These are phyloP conservation scores for Myiotriccus ornatus DNA, from an alignment of 2,797 vertebrate genomes.

Conservation along the genomic window DNA sequence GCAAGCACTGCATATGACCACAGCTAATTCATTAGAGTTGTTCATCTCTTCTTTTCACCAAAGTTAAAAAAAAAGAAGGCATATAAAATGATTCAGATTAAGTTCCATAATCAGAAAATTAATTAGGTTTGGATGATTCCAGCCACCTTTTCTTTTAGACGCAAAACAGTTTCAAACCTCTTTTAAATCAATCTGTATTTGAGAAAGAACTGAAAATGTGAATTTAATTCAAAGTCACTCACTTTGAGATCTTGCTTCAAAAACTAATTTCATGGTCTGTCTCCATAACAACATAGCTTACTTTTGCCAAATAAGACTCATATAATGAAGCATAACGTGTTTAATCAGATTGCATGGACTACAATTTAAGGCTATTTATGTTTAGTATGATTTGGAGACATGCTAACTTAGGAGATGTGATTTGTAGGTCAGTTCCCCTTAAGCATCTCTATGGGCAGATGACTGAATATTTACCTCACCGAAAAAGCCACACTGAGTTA, in stretches of 20 bases:
- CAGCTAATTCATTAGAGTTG: not conserved
- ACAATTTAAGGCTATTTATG: not conserved
- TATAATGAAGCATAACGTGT: not conserved
- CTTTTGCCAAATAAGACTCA: slow-evolving; percentile 12
- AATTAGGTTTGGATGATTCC: not conserved
- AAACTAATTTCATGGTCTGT: slow-evolving; percentile 25
- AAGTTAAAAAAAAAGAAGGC: not conserved
- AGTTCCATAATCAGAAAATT: not conserved
- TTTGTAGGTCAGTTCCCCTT: not conserved
- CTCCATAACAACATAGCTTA: not conserved
- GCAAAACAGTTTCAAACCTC: not conserved
- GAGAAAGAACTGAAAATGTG: not conserved
- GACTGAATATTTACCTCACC: not conserved
- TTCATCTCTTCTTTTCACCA: not conserved
- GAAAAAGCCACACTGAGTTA: not conserved
- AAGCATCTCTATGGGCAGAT: not conserved
- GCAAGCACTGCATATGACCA: not conserved
- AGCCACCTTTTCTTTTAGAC: not conserved
- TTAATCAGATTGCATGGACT: slow-evolving; percentile 8
- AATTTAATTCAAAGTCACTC: slow-evolving; percentile 10
- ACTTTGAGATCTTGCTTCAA: slow-evolving; percentile 13
- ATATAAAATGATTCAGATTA: not conserved
- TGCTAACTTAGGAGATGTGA: not conserved
- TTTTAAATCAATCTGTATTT: not conserved
- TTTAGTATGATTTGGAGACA: not conserved